Base-by-base conservation (phyloP, 2,888 invertebrate genomes). In the Chymomyza caudatula region DNA sequence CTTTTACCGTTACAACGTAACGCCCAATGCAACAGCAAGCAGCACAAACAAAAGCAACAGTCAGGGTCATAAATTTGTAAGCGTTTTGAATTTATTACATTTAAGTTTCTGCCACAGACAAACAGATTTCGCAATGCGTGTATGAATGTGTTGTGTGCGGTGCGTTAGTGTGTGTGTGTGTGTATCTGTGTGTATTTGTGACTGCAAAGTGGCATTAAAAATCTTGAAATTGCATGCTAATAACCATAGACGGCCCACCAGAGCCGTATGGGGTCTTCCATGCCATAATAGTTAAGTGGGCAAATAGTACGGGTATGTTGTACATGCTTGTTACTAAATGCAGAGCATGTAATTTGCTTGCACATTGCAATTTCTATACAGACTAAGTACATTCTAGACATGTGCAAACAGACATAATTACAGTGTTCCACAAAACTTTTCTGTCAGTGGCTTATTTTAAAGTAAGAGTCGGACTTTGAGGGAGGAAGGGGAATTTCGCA, bases 211-310 rank as follows among this genome's bases (percentile, higher is more conserved):
- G 66, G 63, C 83, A 80, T 80, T 80, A 82, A 82, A 74, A 82
- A 80, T 80, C 80, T 77, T 82, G 67, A 76, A 80, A 80, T 80
- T 83, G 74, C 77, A 82, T 79, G 80, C 79, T 80, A 79, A 82
- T 80, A 82, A 79, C 79, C 75, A 67, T 75, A 67, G 62, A 74
- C 71, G 64, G 52, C 76, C 66, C 17, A 44, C 44, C 44, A 44
- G 13, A n/a, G 44, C 29, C 29, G 11, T 37, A 11, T 37, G 29
- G 29, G 25, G 29, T 8, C 11, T 11, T 29, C 29, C 11, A n/a
- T n/a, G 11, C 29, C 8, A 13, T 37, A 19, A 19, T 13, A 78
- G 76, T 80, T 80, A 83, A 80, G 74, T 80, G 80, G 68, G 83
- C 76, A 83, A 77, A 79, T 47, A 17, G 13, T 15, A 17, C n/a